Base-by-base conservation (phyloP, 2,888 invertebrate species). In the Ichneumoninae sp. region DNA sequence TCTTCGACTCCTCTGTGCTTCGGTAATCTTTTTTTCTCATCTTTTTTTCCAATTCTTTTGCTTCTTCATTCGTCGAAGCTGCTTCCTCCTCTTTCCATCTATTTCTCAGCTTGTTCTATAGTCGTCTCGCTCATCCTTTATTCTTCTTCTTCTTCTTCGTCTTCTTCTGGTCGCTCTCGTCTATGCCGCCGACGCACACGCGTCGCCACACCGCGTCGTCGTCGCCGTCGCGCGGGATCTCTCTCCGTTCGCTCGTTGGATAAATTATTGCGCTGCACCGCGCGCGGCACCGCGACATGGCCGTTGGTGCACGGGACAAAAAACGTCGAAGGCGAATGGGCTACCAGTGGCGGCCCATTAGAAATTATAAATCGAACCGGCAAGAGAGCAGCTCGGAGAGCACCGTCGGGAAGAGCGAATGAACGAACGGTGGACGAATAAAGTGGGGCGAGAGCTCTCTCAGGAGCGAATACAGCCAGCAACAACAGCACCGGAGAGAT, bases 341-440 rank as follows among this genome's bases (percentile, higher is more conserved):
- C 52, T 66, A 78, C 50, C 71, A 60, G 82, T 30, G 68, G 74
- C 81, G 83, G 83, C 77, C 86, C 86, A 88, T 88, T 88, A 87
- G 87, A 88, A 88, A 88, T 88, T 88, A 87, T 87, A 88, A 88
- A 83, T 84, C 87, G 87, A 80, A 70, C 77, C 73, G 75, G 30
- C 63, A 47, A 47, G 63, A 30, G 63, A 63, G 63, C 63, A 30
- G 26, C 63, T 16, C 60, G 60, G 60, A 13, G 16, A 26, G 60
- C 30, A 30, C 60, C 26, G 79, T 54, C 84, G 82, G 78, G 70
- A 73, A 74, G 71, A 26, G 30, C 74, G 85, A 83, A 68, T 76
- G 77, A 78, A 70, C 80, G 83, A 70, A 65, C 65, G 65, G 54
- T 54, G 40, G 50, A 76, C 47, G 73, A 74, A 77, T 74, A 77